phyloP scores from a whole-genome alignment of 2,888 invertebrate genomes.

The Choristoneura rosaceana region DNA sequence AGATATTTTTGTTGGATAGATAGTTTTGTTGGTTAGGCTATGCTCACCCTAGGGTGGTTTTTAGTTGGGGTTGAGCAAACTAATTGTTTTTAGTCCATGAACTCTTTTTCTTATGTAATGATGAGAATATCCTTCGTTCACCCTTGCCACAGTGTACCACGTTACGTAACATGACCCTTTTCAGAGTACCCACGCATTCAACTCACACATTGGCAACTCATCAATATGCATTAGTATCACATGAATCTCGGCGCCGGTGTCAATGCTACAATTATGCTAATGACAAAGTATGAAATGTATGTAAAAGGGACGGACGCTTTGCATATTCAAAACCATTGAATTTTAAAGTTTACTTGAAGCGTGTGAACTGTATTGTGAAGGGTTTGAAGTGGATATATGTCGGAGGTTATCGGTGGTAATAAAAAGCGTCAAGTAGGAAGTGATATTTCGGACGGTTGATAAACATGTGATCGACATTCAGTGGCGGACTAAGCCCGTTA shows the following conservation, averaged over 20 bases:
- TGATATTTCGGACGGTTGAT: too few relatives aligned
- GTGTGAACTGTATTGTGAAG: conserved; percentile 23
- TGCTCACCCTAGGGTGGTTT: too few relatives aligned
- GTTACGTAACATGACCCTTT: conserved; percentile 18
- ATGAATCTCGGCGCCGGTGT: conserved; percentile 35
- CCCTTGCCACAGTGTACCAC: too few relatives aligned
- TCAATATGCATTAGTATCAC: conserved; percentile 34
- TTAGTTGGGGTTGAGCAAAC: too few relatives aligned
- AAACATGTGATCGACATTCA: too few relatives aligned
- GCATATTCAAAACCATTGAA: conserved; percentile 38
- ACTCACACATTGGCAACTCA: background rate
- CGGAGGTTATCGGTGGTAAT: background rate
- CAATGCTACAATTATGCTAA: conserved; percentile 39
- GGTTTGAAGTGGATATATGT: conserved; percentile 9
- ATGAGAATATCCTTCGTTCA: too few relatives aligned
- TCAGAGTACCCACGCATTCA: background rate
- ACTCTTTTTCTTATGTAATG: too few relatives aligned
- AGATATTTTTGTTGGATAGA: too few relatives aligned
- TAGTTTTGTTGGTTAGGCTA: too few relatives aligned
- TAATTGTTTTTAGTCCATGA: too few relatives aligned
- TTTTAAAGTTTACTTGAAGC: conserved; percentile 26
- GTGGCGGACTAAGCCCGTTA: too few relatives aligned
- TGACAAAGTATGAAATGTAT: conserved; percentile 41
- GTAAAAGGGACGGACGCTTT: conserved; percentile 35
- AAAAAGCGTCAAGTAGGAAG: background rate